Base-by-base conservation (phyloP, 2,888 invertebrate genomes). In the Eilema caniola region DNA sequence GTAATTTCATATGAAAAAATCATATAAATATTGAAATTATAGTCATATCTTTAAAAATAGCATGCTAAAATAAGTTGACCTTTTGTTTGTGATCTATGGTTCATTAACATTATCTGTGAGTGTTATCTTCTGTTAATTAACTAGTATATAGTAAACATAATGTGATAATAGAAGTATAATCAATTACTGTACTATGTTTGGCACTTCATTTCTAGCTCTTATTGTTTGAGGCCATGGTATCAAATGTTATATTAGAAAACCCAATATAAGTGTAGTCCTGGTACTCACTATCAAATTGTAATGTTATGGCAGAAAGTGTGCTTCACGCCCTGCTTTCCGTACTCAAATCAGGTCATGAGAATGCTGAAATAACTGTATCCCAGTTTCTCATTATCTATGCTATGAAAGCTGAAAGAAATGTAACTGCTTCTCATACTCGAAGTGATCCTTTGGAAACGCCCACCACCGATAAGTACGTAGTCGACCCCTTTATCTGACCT, bases 111-210 rank as follows among this genome's bases (percentile, higher is more conserved):
- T 67, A 63, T 70, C 66, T 69, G 61, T 64, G 28, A 23, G 24
- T 53, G 33, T 41, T 69, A 60, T 81, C 67, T 16, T 14, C 2
- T 24, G 14, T 66, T 70, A 75, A 77, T 79, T 79, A 75, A 61
- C 71, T 69, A n/a, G n/a, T n/a, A 12, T 59, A 56, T 70, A 41
- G 64, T 75, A 66, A 71, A 70, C 24, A 57, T 56, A 57, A 33
- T 71, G 23, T 56, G n/a, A 68, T 20, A 53, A 3, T 41, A 53
- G n/a, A 41, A 41, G 41, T n/a, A 10, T 53, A 8, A 53, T 53
- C 10, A 53, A 53, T 53, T 53, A 53, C 53, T 47, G 20, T 20
- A 41, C 41, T 47, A 20, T 20, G 47, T 20, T 47, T 4, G 20
- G 7, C 5, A 47, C 20, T 20, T 47, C 47, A 47, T 47, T n/a